Conservation (phyloP, 2,888 invertebrate genomes). For the Eutolmus rufibarbis region DNA sequence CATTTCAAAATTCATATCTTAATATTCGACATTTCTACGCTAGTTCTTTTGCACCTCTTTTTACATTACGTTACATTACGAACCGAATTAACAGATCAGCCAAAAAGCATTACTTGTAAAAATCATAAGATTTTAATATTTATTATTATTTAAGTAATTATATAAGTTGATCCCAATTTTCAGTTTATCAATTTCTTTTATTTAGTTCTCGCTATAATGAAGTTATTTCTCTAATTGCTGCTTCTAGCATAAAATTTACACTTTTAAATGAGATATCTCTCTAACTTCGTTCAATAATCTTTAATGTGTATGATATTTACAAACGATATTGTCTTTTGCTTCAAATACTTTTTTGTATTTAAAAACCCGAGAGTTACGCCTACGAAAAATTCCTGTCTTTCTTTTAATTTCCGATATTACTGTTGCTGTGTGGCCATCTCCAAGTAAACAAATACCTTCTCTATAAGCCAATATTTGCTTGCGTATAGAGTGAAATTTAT, state of each 20-base stretch:
- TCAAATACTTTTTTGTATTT: constrained; percentile 33
- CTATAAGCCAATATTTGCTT: not conserved
- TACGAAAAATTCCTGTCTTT: not conserved
- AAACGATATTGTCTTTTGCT: constrained; percentile 36
- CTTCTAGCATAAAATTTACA: constrained; percentile 24
- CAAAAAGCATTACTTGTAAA: constrained; percentile 31
- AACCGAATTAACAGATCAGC: constrained; percentile 29
- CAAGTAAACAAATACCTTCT: not conserved
- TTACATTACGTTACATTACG: not conserved
- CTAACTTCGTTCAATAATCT: constrained; percentile 17
- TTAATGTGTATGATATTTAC: constrained; percentile 30
- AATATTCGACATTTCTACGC: not conserved
- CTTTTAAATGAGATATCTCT: constrained; percentile 1
- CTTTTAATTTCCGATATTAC: not conserved
- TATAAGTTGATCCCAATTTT: constrained; percentile 42
- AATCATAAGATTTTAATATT: constrained; percentile 29
- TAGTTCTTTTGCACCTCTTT: not conserved
- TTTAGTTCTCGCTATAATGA: not conserved
- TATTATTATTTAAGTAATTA: constrained; percentile 22
- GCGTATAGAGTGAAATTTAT: constrained; percentile 2
- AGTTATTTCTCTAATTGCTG: constrained; percentile 5
- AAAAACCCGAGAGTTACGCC: not conserved
- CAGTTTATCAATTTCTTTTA: constrained; percentile 32
- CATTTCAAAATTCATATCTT: constrained; percentile 18
- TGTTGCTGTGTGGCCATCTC: not conserved